A percentile compares a stretch with the other conserved stretches of the same genome.
Evolutionary conservation across 1,140 invertebrate species (phyloP).

Genomic region (Pseudachorutes palmiensis): DNA sequence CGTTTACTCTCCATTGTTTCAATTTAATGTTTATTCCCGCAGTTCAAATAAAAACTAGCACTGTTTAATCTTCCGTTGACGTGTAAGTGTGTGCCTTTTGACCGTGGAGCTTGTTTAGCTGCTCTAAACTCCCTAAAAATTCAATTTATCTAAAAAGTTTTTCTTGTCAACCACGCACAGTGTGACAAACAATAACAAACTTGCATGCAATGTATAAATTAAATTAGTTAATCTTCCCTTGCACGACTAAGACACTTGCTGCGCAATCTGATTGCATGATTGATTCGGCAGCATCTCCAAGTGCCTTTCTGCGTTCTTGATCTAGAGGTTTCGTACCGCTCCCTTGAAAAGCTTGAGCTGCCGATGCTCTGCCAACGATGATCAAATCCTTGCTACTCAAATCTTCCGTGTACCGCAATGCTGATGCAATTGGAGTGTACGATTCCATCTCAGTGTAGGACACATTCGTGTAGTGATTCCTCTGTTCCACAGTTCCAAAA

Average conservation of each 20-base stretch:
- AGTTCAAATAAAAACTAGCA: no score
- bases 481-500: not conserved
- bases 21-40: no score
- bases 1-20: no score
- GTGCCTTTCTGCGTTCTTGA: slow-evolving; percentile 12
- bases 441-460: slow-evolving; percentile 16
- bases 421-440: slow-evolving; percentile 2
- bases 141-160: no score
- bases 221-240: no score
- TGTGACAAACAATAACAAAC: no score
- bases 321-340: not conserved
- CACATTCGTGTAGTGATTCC: not conserved
- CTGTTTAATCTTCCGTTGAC: no score
- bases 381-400: slow-evolving; percentile 18
- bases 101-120: no score
- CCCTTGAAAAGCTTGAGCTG: not conserved
- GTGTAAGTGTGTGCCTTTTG: no score
- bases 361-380: slow-evolving; percentile 15
- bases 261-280: slow-evolving; percentile 15
- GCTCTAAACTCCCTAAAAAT: no score
- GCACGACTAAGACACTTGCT: slow-evolving; percentile 25
- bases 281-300: slow-evolving; percentile 22
- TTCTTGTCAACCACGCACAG: no score
- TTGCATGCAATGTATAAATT: no score
- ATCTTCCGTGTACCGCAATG: slow-evolving; percentile 8